Percentiles rank a stretch among this genome's conserved stretches.
Conservation (phyloP, 2,888 invertebrate genomes). For the Osedax frankpressi region DNA sequence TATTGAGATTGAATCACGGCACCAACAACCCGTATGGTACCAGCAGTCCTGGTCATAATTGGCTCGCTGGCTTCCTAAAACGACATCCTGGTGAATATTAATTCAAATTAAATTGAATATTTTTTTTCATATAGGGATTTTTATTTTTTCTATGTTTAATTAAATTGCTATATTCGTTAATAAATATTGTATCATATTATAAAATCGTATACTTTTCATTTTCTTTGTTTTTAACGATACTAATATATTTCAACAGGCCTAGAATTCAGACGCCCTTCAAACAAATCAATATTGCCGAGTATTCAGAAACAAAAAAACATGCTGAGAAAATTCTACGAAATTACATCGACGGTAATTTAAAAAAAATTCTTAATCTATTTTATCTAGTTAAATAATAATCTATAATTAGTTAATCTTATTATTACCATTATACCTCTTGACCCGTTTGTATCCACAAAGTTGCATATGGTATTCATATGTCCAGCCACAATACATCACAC, state of each 20-base stretch:
- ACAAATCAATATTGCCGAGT: slow-evolving; percentile 23
- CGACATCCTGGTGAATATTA: slow-evolving; percentile 27
- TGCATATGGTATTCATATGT: too few species aligned
- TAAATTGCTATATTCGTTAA: neutral
- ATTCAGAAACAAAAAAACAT: slow-evolving; percentile 26
- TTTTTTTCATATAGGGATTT: neutral
- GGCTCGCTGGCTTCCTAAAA: slow-evolving; percentile 30
- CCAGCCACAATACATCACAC: too few species aligned
- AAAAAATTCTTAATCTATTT: too few species aligned
- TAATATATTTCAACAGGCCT: slow-evolving; percentile 24
- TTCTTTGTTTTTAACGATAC: too few species aligned
- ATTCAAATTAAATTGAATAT: neutral
- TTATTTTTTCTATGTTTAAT: neutral
- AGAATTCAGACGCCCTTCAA: slow-evolving; percentile 25
- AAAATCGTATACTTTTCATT: too few species aligned
- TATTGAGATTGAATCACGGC: slow-evolving; percentile 28
- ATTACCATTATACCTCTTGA: too few species aligned
- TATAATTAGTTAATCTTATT: too few species aligned
- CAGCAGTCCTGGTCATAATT: slow-evolving; percentile 29
- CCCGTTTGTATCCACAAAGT: too few species aligned
- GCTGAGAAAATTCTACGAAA: slow-evolving; percentile 27
- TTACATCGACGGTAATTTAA: slow-evolving; percentile 18
- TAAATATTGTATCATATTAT: too few species aligned
- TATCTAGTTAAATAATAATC: too few species aligned
- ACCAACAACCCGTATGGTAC: slow-evolving; percentile 27